Evolutionary conservation across 2,797 vertebrate genomes (phyloP).

Genomic region (Pelobates cultripes): DNA sequence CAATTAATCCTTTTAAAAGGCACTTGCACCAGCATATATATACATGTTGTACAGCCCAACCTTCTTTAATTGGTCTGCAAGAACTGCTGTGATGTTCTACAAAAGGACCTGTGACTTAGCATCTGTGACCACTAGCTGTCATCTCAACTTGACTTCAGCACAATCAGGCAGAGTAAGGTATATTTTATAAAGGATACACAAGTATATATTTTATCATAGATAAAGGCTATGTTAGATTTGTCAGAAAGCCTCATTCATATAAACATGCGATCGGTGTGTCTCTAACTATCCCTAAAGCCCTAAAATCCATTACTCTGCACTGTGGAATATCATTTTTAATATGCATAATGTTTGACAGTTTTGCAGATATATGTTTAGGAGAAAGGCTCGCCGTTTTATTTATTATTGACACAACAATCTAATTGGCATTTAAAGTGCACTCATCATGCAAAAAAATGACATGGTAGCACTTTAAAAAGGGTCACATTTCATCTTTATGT

Average conservation of each 20-base stretch:
- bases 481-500: no score
- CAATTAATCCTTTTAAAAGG: conserved; percentile 52
- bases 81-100: conserved; percentile 10
- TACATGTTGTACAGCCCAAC: conserved; percentile 28
- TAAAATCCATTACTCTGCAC: neutral
- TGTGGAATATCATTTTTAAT: neutral
- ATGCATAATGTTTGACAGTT: neutral
- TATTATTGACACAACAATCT: neutral
- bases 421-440: no score
- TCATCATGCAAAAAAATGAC: no score
- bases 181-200: conserved; percentile 61
- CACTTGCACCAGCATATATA: conserved; percentile 37
- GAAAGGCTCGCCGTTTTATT: neutral
- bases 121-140: conserved; percentile 38
- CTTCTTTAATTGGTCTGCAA: conserved; percentile 48
- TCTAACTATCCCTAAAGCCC: conserved; percentile 27
- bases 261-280: neutral
- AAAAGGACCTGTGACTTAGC: conserved; percentile 34
- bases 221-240: conserved; percentile 15
- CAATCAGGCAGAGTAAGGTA: conserved; percentile 43
- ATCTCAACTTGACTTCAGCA: conserved; percentile 14
- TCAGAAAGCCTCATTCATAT: neutral
- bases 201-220: conserved; percentile 53
- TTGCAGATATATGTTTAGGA: neutral
- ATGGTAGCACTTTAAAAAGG: no score